Evolutionary conservation across 2,797 vertebrate genomes (phyloP).

Genomic region (Glyptemys insculpta): DNA sequence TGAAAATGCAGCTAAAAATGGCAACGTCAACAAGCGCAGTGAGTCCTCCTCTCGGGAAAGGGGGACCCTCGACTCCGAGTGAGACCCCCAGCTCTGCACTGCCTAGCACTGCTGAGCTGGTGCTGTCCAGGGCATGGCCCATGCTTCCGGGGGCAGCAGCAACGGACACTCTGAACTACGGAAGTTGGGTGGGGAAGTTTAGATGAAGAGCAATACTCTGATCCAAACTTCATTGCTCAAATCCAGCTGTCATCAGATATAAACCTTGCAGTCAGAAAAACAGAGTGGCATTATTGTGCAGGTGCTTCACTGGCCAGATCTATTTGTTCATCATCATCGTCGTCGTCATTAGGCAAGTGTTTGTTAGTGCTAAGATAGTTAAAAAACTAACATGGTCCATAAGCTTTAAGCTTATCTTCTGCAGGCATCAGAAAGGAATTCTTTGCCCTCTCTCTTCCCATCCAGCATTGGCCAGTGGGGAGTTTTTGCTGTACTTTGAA

Average conservation of each 20-base stretch:
- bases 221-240: not conserved
- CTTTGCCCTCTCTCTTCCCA: not conserved
- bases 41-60: conserved; percentile 55
- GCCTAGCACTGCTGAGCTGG: not conserved
- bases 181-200: not conserved
- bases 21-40: conserved; percentile 92
- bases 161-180: not conserved
- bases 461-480: not conserved
- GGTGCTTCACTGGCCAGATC: rapidly evolving
- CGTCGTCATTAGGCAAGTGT: not conserved
- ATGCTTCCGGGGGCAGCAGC: not conserved
- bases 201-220: not conserved
- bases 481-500: rapidly evolving
- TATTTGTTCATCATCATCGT: rapidly evolving
- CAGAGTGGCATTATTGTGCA: rapidly evolving
- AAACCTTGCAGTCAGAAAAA: not conserved
- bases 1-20: conserved; percentile 90
- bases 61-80: not conserved
- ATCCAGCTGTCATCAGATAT: not conserved
- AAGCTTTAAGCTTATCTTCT: not conserved
- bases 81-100: not conserved
- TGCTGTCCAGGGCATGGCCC: not conserved
- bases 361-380: rapidly evolving
- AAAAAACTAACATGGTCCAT: not conserved
- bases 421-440: not conserved